Evolutionary conservation across 2,113 vertebrate genomes (phyloP), one percentile per base, ranked within the genome.

Genomic region (Galemys pyrenaicus): DNA sequence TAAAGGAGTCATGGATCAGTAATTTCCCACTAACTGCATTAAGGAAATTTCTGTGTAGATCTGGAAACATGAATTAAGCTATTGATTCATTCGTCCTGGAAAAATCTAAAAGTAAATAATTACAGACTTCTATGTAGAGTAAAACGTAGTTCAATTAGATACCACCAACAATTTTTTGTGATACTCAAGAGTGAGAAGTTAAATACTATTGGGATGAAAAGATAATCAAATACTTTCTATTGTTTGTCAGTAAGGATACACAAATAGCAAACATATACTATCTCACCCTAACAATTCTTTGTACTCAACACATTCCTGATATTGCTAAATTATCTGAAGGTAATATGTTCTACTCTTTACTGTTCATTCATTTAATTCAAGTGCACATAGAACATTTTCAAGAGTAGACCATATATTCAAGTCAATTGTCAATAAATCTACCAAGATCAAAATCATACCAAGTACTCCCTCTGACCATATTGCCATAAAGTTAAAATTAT

Each of bases 101-200:
- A 94, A 96, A 88, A 70, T 68, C 24, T 39, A 35, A 88, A 92
- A 92, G 58, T 49, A 85, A 91, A 84, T 91, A 93, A 87, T 77
- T 95, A 78, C 58, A 19, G n/a, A 13, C 16, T 91, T 89, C 7
- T 78, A 68, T 30, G 10, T 80, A 73, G 24, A 78, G 46, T 62
- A 95, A 88, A 86, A 95, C 86, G 93, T 71, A 82, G 54, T 93
- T 82, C 30, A 77, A 16, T n/a, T 49, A 26, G 46, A 75, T 1
- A 78, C 16, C 5, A 79, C 60, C 28, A 77, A 16, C 71, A 62
- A 92, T 46, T 78, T 87, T 81, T 60, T 73, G 67, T 60, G n/a
- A 60, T 44, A 64, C 35, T 70, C 7, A 5, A 73, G 37, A 93
- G 46, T 91, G 28, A 83, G 37, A 90, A 28, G 20, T 60, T 80